Percentiles rank a stretch among this genome's conserved stretches.
These are phyloP conservation scores for Pelecanoides urinatrix DNA, from an alignment of 2,113 vertebrate species.

Conservation along the genomic window DNA sequence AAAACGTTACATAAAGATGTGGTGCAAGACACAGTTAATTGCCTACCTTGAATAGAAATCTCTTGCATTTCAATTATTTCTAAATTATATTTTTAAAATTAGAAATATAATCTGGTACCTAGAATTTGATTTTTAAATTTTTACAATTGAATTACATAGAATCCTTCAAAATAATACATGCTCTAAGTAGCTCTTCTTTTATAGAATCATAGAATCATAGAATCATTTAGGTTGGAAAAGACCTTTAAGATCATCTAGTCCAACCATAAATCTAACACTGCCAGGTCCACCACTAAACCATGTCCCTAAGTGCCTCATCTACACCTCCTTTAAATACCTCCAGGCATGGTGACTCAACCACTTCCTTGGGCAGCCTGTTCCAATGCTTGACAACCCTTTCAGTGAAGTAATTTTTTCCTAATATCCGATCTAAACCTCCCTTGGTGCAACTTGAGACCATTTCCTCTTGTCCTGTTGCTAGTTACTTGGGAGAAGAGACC, in stretches of 20 bases:
- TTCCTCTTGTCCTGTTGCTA: not conserved
- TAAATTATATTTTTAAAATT: not conserved
- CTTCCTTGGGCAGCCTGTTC: not conserved
- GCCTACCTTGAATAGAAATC: not conserved
- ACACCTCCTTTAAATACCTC: not conserved
- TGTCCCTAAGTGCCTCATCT: not conserved
- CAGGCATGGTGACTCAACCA: not conserved
- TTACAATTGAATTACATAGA: not conserved
- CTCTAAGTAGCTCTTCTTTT: not conserved
- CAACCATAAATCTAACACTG: not conserved
- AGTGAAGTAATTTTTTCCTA: too few relatives aligned
- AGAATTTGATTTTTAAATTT: not conserved
- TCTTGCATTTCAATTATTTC: not conserved
- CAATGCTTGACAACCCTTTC: not conserved
- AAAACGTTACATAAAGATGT: rapidly evolving
- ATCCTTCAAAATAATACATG: not conserved
- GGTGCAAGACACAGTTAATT: not conserved
- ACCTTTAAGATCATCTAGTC: not conserved
- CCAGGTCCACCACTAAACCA: not conserved
- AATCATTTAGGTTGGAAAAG: not conserved
- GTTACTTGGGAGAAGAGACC: not conserved
- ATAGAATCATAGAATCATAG: not conserved
- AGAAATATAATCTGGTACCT: not conserved
- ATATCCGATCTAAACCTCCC: not conserved
- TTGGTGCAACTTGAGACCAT: not conserved